Evolutionary conservation across 2,888 invertebrate genomes (phyloP), one percentile per base, ranked within the genome.

Genomic region (Seira ritae): DNA sequence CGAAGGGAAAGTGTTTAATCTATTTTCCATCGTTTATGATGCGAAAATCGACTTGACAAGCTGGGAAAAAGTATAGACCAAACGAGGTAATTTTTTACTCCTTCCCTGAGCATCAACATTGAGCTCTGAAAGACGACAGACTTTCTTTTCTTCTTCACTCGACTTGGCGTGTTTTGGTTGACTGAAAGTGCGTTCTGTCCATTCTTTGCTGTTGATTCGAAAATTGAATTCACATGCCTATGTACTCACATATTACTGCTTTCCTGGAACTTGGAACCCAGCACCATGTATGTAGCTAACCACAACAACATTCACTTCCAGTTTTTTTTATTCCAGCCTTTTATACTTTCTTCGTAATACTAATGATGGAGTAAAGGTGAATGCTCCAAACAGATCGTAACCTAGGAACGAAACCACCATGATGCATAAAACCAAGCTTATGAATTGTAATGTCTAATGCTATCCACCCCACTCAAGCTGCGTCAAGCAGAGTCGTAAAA

Each of bases 51-150:
- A 19, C 62, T 55, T 62, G 20, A 62, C 3, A 42, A 42, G 4
- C 12, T 60, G 50, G 20, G 20, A n/a, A 62, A 62, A 62, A 19
- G 62, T 62, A 62, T 62, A 62, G 62, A 62, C 62, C 62, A 62
- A 62, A 62, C 62, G 19, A 62, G 62, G 62, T n/a, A 62, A 62
- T 20, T 20, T 62, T 62, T 62, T 62, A 62, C n/a, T 62, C 20
- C 22, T 62, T 62, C n/a, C 62, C 20, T 62, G 8, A 60, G 4
- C 42, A 42, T n/a, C 50, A 50, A 50, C 50, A 15, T 15, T 20
- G 22, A 12, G 62, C 62, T 62, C 20, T 50, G 15, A 15, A 50
- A 50, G 12, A 4, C n/a, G n/a, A n/a, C n/a, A 31, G 8, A 31
- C 55, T 55, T 1, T 17, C 55, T 55, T 55, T 55, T 55, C 15